Evolutionary conservation across 2,113 vertebrate species (phyloP).

Genomic region (Hippoglossus stenolepis): DNA sequence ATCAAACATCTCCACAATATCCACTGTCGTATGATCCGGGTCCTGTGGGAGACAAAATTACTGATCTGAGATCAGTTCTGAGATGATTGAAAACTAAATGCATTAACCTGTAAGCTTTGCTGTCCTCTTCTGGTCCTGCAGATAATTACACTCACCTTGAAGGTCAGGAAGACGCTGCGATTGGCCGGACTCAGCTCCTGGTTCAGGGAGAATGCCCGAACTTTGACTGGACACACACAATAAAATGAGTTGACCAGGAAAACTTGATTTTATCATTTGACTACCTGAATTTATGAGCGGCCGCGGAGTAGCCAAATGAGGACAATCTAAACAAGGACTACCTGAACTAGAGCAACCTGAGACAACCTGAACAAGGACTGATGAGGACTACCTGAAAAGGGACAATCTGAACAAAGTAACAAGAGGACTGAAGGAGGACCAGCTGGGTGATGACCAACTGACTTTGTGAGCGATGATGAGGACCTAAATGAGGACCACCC

Average conservation of each 20-base stretch:
- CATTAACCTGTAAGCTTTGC: not conserved
- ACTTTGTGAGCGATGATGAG: not conserved
- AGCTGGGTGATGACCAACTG: not conserved
- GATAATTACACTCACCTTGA: constrained; percentile 81
- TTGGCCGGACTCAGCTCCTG: constrained; percentile 88
- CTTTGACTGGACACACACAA: constrained; percentile 55
- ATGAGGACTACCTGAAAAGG: not conserved
- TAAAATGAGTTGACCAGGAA: not conserved
- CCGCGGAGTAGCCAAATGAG: no score
- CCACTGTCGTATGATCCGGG: constrained; percentile 85
- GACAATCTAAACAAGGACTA: no score
- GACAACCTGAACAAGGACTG: not conserved
- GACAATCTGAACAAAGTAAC: not conserved
- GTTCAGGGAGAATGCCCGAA: constrained; percentile 90
- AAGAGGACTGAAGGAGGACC: not conserved
- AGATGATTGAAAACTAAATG: not conserved
- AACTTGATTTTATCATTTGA: no score
- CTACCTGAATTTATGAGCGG: not conserved
- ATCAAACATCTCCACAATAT: constrained; percentile 87
- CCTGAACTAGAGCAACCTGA: not conserved
- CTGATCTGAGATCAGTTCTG: not conserved
- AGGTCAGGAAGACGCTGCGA: constrained; percentile 86
- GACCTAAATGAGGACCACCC: not conserved
- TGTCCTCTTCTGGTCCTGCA: not conserved
- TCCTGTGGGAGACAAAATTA: constrained; percentile 81